These are phyloP conservation scores for Tapirus terrestris DNA, from an alignment of 2,113 vertebrate species.

Conservation along the genomic window DNA sequence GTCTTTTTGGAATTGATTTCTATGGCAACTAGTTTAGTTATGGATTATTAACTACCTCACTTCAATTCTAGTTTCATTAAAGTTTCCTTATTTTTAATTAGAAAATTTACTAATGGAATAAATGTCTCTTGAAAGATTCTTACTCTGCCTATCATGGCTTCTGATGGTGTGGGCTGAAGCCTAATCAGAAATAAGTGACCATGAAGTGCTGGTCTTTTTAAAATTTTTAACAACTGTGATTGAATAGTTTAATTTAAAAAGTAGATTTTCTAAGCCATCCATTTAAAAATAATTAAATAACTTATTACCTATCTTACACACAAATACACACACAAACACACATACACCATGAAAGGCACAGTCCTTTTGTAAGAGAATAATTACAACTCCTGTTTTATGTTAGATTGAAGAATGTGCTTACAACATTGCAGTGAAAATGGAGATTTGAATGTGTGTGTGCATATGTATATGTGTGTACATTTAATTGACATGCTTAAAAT, in stretches of 20 bases:
- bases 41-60: neutral
- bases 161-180: neutral
- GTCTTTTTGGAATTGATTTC: neutral
- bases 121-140: neutral
- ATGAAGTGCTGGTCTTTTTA: neutral
- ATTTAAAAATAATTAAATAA: constrained; percentile 19
- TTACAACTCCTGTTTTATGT: neutral
- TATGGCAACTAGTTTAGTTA: neutral
- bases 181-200: neutral
- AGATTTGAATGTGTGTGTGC: neutral
- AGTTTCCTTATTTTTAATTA: neutral
- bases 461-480: neutral
- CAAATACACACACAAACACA: neutral
- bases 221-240: neutral
- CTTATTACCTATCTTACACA: neutral
- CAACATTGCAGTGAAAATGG: neutral
- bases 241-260: neutral
- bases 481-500: neutral
- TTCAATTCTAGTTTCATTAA: neutral
- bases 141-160: accelerated
- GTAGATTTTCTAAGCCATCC: neutral
- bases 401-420: neutral
- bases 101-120: neutral
- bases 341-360: neutral
- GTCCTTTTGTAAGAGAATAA: neutral